These are phyloP conservation scores for Diceros bicornis DNA, from an alignment of 2,797 vertebrate genomes.

Conservation along the genomic window DNA sequence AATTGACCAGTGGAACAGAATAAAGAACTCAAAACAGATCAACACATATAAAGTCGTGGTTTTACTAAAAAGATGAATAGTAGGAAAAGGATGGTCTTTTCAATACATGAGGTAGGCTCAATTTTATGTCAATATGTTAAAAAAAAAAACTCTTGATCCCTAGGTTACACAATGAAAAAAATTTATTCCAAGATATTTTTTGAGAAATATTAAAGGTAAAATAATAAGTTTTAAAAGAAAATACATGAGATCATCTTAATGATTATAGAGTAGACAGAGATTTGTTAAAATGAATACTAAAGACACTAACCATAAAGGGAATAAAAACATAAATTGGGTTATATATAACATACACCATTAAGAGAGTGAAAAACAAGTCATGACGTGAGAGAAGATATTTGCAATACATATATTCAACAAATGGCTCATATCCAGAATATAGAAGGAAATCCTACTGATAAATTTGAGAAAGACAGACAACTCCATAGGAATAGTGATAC, in stretches of 20 bases:
- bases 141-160: too few relatives aligned
- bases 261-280: neutral
- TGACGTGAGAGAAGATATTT: neutral
- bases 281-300: neutral
- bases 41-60: neutral
- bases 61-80: neutral
- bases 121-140: neutral
- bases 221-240: neutral
- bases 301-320: neutral
- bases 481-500: neutral
- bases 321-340: neutral
- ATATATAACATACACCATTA: neutral
- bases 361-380: neutral
- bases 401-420: neutral
- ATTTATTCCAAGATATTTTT: neutral
- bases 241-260: neutral
- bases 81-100: neutral
- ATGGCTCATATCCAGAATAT: neutral
- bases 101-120: neutral
- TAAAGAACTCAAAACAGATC: neutral
- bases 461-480: neutral
- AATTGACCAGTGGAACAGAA: neutral
- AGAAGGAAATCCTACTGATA: neutral
- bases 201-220: neutral
- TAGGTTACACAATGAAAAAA: neutral